Evolutionary conservation across 53 echinoderm and acorn worm genomes (phyloP), one percentile per base, ranked within the genome.

Genomic region (Astropecten irregularis): DNA sequence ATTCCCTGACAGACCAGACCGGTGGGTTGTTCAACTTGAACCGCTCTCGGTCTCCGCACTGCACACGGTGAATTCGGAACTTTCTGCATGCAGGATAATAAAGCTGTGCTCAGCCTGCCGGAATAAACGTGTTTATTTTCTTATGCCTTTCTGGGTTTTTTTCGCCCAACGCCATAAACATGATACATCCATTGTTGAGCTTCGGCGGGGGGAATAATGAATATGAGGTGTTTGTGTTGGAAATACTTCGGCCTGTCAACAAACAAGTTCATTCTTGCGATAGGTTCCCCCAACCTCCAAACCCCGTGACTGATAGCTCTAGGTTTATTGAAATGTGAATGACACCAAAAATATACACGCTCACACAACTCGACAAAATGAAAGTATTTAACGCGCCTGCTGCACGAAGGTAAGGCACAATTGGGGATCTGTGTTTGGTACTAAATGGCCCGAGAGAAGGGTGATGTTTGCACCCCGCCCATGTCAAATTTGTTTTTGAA

Each of bases 81-180:
- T n/a, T n/a, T n/a, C n/a, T n/a, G n/a, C n/a, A n/a, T n/a, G n/a
- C n/a, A n/a, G n/a, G n/a, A n/a, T n/a, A n/a, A n/a, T n/a, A n/a
- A n/a, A n/a, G n/a, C 42, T 56, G 74, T 74, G 74, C 21, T 38
- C 74, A 74, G 15, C 38, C 56, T 8, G 54, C 56, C 55, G 74
- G 39, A 62, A 79, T 61, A 79, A 66, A 79, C 46, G 47, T 79
- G 79, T 79, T 79, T 79, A 79, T 79, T 79, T 79, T 79, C 79
- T 61, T 79, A 61, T 79, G 35, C 79, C 79, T 28, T n/a, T 79
- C 42, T 71, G 18, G 5, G 60, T 44, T 50, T 40, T 47, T 33
- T 33, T 46, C 47, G 31, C 61, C 40, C 44, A 27, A 62, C 63
- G 40, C 48, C 61, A 46, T 37, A 60, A 79, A 79, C 79, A 60